phyloP scores from a whole-genome alignment of 2,113 vertebrate genomes.

The Aix galericulata region DNA sequence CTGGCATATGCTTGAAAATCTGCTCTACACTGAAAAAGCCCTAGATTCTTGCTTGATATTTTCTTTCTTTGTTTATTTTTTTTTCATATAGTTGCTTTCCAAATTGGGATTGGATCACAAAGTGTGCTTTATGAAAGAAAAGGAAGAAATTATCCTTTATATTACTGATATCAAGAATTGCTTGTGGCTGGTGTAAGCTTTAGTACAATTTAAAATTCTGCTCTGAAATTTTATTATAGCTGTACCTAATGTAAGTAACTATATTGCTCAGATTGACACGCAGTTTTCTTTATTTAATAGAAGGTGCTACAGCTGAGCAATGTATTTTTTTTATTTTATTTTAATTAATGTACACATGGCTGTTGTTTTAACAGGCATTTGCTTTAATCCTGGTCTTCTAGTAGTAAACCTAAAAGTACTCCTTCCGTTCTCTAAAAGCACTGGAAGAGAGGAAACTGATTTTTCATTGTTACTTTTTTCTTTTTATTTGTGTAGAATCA shows the following conservation, averaged over 20 bases:
- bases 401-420: neutral
- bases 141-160: neutral
- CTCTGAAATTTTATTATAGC: neutral
- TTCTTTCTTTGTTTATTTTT: neutral
- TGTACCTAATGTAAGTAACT: neutral
- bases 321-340: neutral
- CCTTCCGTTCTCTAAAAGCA: neutral
- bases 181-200: neutral
- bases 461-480: neutral
- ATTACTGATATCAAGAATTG: neutral
- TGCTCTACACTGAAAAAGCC: neutral
- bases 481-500: neutral
- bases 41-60: neutral
- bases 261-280: neutral
- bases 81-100: neutral
- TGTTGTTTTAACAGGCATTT: neutral
- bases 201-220: neutral
- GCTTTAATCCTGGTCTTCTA: neutral
- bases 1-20: neutral
- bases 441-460: neutral
- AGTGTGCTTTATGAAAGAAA: neutral
- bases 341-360: neutral
- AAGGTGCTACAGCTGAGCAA: neutral
- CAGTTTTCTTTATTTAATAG: neutral
- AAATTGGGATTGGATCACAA: neutral